These are phyloP conservation scores for Nephila pilipes DNA, from an alignment of 1,140 invertebrate genomes.

Conservation along the genomic window DNA sequence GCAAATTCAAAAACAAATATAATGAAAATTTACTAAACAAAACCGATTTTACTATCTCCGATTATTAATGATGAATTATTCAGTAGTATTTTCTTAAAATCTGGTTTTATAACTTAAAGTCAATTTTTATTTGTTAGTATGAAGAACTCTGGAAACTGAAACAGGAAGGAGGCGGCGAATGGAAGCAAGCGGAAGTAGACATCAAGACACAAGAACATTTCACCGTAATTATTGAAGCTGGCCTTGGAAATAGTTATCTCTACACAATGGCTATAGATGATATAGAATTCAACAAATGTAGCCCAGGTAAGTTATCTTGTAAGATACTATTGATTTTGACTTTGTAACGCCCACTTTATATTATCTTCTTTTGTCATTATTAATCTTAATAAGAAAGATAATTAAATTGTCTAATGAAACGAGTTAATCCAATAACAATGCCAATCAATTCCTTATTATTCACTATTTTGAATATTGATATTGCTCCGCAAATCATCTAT, in stretches of 20 bases:
- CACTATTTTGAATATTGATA: too few species aligned
- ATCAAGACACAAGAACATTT: conserved; percentile 56
- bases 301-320: conserved; percentile 15
- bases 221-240: conserved; percentile 30
- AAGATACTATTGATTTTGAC: too few species aligned
- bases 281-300: conserved; percentile 67
- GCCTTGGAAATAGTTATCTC: background rate
- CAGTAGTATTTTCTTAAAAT: too few species aligned
- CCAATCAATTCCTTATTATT: too few species aligned
- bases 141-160: conserved; percentile 14
- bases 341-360: too few species aligned
- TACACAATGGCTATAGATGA: conserved; percentile 68
- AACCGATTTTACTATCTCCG: background rate
- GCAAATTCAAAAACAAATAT: background rate
- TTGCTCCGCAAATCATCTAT: too few species aligned
- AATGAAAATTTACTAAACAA: background rate
- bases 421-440: too few species aligned
- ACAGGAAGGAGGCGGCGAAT: background rate
- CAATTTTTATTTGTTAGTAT: background rate
- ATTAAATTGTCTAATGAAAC: too few species aligned
- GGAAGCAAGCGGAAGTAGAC: conserved; percentile 27
- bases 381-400: too few species aligned
- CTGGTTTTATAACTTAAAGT: background rate
- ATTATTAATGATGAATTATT: background rate
- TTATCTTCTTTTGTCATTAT: too few species aligned